phyloP scores from a whole-genome alignment of 2,797 vertebrate species.

The Platyrinchus mystaceus region DNA sequence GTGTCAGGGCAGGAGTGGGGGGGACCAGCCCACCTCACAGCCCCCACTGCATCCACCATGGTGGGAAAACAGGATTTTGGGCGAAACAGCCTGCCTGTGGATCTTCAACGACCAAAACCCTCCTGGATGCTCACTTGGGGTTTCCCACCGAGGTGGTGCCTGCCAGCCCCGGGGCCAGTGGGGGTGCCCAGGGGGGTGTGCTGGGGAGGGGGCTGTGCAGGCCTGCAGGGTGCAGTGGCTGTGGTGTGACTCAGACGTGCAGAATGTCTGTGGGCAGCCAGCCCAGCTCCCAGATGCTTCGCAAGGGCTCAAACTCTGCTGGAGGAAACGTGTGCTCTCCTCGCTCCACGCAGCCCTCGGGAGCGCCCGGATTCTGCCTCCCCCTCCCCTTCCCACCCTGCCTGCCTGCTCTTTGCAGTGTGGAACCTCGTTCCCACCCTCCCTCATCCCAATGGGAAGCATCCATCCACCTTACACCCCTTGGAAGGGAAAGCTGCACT shows the following conservation, averaged over 20 bases:
- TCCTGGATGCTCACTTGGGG: accelerated
- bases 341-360: not conserved
- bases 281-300: constrained; percentile 63
- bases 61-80: not conserved
- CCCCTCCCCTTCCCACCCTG: not conserved
- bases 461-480: not conserved
- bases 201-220: not conserved
- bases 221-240: not conserved
- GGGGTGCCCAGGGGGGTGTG: not conserved
- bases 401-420: not conserved
- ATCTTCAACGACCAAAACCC: not conserved
- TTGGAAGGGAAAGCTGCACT: not conserved
- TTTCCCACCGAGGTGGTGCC: accelerated
- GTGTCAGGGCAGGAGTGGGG: not conserved
- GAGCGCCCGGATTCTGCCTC: not conserved
- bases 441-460: not conserved
- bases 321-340: not conserved
- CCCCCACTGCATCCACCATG: not conserved
- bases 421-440: not conserved
- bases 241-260: constrained; percentile 50
- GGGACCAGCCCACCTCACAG: accelerated
- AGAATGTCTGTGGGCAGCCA: constrained; percentile 65
- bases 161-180: not conserved
- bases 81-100: not conserved
- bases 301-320: not conserved